Evolutionary conservation across 2,888 invertebrate genomes (phyloP).

Genomic region (Nasonia oneida): DNA sequence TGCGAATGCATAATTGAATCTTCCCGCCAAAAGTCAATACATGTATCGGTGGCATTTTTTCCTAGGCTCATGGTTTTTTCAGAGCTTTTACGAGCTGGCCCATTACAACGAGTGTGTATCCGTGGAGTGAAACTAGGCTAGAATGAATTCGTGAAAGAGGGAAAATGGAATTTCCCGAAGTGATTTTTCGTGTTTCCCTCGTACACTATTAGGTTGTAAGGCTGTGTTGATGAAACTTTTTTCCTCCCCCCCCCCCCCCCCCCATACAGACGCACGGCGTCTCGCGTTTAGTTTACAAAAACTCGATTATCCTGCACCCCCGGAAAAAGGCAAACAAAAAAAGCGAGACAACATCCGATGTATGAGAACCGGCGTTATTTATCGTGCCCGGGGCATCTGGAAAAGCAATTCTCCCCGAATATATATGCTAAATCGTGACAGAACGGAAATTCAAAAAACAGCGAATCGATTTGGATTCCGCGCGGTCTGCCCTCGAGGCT

Average conservation of each 20-base stretch:
- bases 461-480: not conserved
- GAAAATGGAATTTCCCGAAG: not conserved
- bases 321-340: not conserved
- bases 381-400: not conserved
- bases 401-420: constrained; percentile 9
- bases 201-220: not conserved
- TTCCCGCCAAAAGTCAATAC: not conserved
- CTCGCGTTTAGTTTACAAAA: not conserved
- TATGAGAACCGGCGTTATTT: not conserved
- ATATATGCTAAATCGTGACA: not conserved
- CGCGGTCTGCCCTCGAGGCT: not conserved
- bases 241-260: too few species aligned
- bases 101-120: not conserved
- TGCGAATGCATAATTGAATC: constrained; percentile 7
- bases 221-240: not conserved
- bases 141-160: not conserved
- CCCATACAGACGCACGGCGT: too few species aligned
- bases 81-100: not conserved
- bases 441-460: not conserved
- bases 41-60: not conserved
- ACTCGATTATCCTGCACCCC: not conserved
- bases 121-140: not conserved
- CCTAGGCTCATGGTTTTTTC: not conserved
- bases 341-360: not conserved
- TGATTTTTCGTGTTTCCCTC: constrained; percentile 13